Percentiles rank a stretch among this genome's conserved stretches.
phyloP scores from a whole-genome alignment of 2,797 vertebrate genomes.

The Danio aesculapii region DNA sequence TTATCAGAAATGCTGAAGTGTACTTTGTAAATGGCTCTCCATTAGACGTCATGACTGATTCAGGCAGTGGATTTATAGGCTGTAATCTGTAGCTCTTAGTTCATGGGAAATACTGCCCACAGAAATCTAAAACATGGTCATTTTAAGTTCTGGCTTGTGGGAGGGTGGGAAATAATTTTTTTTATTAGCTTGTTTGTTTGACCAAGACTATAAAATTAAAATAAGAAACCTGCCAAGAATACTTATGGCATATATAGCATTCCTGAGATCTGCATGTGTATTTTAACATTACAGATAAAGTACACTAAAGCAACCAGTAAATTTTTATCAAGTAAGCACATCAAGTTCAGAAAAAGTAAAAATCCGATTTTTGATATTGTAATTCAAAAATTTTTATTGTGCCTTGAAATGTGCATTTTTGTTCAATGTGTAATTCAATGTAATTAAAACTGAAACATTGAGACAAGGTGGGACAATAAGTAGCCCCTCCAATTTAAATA shows the following conservation, averaged over 20 bases:
- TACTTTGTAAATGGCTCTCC: constrained; percentile 28
- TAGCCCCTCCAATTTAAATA: too few relatives aligned
- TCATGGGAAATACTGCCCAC: constrained; percentile 15
- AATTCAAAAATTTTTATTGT: too few relatives aligned
- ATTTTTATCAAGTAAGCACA: background rate
- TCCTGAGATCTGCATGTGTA: background rate
- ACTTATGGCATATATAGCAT: background rate
- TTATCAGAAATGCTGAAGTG: constrained; percentile 34
- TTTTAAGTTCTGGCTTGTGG: background rate
- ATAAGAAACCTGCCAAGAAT: background rate
- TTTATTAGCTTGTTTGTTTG: constrained; percentile 1
- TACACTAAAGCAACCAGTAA: background rate
- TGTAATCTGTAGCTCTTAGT: constrained; percentile 22
- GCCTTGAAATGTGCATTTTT: too few relatives aligned
- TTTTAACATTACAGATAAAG: background rate
- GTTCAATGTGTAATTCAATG: too few relatives aligned
- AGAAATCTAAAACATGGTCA: constrained; percentile 9
- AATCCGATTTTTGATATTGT: background rate
- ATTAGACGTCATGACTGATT: constrained; percentile 40
- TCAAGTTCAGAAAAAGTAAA: background rate
- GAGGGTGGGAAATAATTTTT: background rate
- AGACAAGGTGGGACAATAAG: too few relatives aligned
- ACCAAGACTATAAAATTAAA: background rate
- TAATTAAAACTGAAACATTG: too few relatives aligned
- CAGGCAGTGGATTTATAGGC: constrained; percentile 35